A percentile compares a stretch with the other conserved stretches of the same genome.
phyloP scores from a whole-genome alignment of 2,113 vertebrate genomes.

The Dascyllus trimaculatus region DNA sequence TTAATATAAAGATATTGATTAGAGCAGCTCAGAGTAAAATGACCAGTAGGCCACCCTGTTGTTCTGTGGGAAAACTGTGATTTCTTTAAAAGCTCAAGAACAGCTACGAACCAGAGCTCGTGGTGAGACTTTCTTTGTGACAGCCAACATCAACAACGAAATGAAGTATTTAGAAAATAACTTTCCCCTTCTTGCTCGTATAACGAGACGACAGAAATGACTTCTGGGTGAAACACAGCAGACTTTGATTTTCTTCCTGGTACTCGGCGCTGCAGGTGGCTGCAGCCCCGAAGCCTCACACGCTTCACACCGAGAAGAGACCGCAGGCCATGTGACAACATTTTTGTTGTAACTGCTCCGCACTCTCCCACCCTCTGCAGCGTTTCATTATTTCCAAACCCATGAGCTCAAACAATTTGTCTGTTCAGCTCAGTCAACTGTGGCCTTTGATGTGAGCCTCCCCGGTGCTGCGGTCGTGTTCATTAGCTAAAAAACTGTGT shows the following conservation, averaged over 20 bases:
- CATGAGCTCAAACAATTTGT: conserved; percentile 81
- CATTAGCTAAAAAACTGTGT: conserved; percentile 76
- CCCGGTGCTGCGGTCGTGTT: conserved; percentile 64
- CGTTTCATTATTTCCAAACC: conserved; percentile 82
- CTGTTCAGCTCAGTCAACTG: conserved; percentile 78
- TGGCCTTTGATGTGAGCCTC: conserved; percentile 80
- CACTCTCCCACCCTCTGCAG: conserved; percentile 74
- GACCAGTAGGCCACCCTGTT: no score
- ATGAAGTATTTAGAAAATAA: not conserved
- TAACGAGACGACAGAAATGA: not conserved
- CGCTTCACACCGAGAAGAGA: conserved; percentile 54
- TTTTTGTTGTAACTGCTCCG: conserved; percentile 77
- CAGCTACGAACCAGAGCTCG: not conserved
- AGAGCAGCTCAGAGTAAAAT: not conserved
- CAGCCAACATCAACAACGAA: no score
- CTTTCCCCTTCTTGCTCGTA: not conserved
- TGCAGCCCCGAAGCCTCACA: conserved; percentile 53
- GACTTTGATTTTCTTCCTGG: not conserved
- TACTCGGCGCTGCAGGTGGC: conserved; percentile 42
- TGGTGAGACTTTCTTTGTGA: no score
- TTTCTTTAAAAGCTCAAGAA: not conserved
- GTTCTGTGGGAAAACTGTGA: not conserved
- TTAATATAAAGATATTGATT: not conserved
- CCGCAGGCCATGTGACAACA: conserved; percentile 73
- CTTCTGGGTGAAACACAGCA: not conserved